Evolutionary conservation across 1,140 invertebrate species (phyloP).

Genomic region (Aethina tumida): DNA sequence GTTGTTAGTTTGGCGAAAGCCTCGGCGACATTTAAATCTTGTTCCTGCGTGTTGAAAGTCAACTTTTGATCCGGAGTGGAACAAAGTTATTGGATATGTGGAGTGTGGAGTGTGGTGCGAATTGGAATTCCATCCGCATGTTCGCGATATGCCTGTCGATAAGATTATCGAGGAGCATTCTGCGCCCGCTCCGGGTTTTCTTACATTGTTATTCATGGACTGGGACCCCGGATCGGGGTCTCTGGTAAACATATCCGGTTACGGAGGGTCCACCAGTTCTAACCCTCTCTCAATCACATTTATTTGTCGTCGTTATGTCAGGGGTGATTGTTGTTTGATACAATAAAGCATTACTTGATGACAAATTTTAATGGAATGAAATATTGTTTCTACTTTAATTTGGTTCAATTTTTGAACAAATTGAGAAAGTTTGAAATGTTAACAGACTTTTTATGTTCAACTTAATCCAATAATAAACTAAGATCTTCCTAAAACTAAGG

Average conservation of each 20-base stretch:
- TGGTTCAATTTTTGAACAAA: no score
- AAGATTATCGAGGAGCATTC: conserved; percentile 23
- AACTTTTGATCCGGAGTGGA: conserved; percentile 10
- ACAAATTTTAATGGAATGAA: no score
- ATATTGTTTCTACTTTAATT: no score
- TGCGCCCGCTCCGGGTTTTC: conserved; percentile 7
- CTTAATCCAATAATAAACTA: no score
- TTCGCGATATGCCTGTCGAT: conserved; percentile 29
- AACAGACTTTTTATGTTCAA: no score
- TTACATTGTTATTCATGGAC: conserved; percentile 34
- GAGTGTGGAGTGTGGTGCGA: conserved; percentile 7
- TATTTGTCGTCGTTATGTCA: no score
- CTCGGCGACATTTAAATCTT: conserved; percentile 19
- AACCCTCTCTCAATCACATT: no score
- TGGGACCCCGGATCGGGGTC: conserved; percentile 26
- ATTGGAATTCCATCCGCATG: conserved; percentile 24
- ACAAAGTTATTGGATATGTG: conserved; percentile 19
- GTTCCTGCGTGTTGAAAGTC: conserved; percentile 11
- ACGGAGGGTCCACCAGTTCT: conserved; percentile 16
- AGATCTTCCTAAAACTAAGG: no score
- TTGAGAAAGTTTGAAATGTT: no score
- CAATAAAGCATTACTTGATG: no score
- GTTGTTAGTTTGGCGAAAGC: no score
- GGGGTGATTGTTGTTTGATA: no score
- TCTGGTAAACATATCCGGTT: conserved; percentile 31